Evolutionary conservation across 2,113 vertebrate genomes (phyloP).

Genomic region (Peromyscus leucopus): DNA sequence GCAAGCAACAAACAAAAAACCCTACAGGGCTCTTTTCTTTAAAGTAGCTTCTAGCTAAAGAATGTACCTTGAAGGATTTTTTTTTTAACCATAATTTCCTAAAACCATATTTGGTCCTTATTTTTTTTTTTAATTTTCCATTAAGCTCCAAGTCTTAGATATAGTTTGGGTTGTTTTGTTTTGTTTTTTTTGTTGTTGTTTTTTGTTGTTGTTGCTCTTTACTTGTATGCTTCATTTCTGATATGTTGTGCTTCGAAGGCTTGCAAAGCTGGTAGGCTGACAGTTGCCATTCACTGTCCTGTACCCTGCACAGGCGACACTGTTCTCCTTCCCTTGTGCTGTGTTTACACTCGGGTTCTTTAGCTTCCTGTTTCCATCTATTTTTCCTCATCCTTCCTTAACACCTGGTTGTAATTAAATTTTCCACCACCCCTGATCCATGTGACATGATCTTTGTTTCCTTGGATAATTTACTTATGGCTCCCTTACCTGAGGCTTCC

Average conservation of each 20-base stretch:
- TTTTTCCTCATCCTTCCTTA: neutral
- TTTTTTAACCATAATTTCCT: neutral
- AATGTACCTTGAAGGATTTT: neutral
- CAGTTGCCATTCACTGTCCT: neutral
- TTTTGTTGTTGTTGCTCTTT: neutral
- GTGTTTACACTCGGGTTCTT: neutral
- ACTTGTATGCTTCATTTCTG: neutral
- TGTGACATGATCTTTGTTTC: neutral
- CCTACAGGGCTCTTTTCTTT: neutral
- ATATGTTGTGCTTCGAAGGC: neutral
- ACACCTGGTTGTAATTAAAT: neutral
- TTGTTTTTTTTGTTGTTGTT: neutral
- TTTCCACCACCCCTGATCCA: neutral
- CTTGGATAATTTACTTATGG: neutral
- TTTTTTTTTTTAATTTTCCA: neutral
- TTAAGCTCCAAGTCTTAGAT: neutral
- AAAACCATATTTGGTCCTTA: neutral
- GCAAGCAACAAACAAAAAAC: neutral
- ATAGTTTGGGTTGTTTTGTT: too few species aligned
- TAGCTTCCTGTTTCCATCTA: neutral
- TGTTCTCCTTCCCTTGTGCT: neutral
- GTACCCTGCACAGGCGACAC: neutral
- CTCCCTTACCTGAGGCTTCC: neutral
- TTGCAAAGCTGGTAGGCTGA: neutral
- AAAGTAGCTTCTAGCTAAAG: neutral